Evolutionary conservation across 2,113 vertebrate species (phyloP).

Genomic region (Petroica traversi): DNA sequence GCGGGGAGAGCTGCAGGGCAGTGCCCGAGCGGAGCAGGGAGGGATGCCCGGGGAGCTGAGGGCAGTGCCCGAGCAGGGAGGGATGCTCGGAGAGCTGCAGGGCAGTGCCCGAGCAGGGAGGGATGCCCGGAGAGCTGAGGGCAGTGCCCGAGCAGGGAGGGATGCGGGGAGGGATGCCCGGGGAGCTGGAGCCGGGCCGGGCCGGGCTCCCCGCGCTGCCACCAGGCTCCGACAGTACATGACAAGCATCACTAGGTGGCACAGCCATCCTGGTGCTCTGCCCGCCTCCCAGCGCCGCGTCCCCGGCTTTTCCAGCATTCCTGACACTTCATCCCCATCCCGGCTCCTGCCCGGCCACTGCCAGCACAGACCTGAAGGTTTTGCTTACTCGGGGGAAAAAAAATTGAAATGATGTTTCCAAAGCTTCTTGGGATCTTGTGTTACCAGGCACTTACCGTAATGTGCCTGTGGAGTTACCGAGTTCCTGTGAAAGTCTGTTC

Average conservation of each 20-base stretch:
- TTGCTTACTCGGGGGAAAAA: neutral
- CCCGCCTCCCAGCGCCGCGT: no score
- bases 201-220: neutral
- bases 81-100: no score
- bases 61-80: no score
- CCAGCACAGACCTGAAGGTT: neutral
- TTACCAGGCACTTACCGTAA: neutral
- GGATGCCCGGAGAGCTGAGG: no score
- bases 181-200: neutral
- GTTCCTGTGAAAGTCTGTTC: neutral
- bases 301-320: no score
- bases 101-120: no score
- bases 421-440: neutral
- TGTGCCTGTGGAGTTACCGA: neutral
- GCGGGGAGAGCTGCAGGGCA: no score
- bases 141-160: no score
- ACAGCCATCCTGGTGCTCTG: slow-evolving; percentile 64
- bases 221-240: slow-evolving; percentile 37
- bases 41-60: no score
- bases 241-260: slow-evolving; percentile 73
- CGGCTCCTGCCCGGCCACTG: neutral
- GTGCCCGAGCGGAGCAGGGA: no score
- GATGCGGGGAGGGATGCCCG: no score
- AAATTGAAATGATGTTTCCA: accelerated
- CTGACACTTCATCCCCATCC: no score